Evolutionary conservation across 2,888 invertebrate species (phyloP).

Genomic region (Stomorhina lunata): DNA sequence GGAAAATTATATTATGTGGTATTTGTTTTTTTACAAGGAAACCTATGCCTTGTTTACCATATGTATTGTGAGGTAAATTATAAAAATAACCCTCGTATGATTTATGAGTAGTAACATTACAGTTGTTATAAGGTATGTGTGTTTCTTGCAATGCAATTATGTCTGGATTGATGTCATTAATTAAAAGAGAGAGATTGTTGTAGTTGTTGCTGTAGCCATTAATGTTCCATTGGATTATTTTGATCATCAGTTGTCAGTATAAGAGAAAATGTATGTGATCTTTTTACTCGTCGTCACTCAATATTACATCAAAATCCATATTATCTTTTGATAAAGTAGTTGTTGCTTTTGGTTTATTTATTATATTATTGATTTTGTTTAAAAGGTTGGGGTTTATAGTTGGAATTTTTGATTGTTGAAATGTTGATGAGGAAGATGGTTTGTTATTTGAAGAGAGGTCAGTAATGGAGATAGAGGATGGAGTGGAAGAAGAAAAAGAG

Average conservation of each 20-base stretch:
- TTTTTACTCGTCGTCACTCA: too few species aligned
- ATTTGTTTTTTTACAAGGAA: conserved; percentile 30
- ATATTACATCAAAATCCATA: neutral
- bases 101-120: neutral
- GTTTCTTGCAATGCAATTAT: conserved; percentile 19
- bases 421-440: neutral
- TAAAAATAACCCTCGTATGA: conserved; percentile 1
- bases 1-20: neutral
- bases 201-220: neutral
- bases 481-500: too few species aligned
- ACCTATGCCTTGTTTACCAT: conserved; percentile 15
- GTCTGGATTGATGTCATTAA: neutral
- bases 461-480: too few species aligned
- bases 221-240: conserved; percentile 1
- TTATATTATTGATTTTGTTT: neutral
- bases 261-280: too few species aligned
- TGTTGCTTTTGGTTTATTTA: neutral
- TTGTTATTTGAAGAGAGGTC: too few species aligned
- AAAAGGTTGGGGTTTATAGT: neutral
- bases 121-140: conserved; percentile 6
- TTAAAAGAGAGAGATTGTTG: neutral
- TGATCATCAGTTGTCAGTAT: conserved; percentile 1
- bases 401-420: neutral
- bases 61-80: neutral
- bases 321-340: neutral